Base-by-base conservation (phyloP, 1,140 invertebrate genomes). In the Drosophila sp. region DNA sequence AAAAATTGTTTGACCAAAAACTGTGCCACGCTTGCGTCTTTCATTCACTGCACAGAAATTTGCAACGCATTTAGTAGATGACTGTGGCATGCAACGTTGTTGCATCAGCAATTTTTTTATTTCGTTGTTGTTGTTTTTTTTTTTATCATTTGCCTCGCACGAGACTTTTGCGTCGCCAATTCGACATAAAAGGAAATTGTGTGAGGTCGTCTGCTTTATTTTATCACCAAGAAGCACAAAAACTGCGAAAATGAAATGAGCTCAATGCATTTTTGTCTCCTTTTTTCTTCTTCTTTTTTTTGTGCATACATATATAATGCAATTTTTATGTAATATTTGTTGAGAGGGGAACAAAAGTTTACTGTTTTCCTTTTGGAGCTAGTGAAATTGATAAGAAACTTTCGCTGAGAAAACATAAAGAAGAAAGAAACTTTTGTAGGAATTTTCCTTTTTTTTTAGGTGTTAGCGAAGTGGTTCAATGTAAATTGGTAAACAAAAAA, bases 201-300 rank as follows among this genome's bases (percentile, higher is more conserved):
- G 76, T 87, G 83, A 86, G 83, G 83, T 86, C 83, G 83, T 87
- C 79, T 86, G 83, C 72, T 60, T 72, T 72, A 76, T 76, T 78
- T 68, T 68, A 82, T 76, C 69, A 72, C 70, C 66, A 66, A 47
- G 64, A 67, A 75, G 70, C 77, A 58, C 66, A 60, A 82, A 81
- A 73, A 66, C 62, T 10, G 38, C 70, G 23, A 32, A 68, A 70
- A 44, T 60, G 47, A 65, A 63, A 47, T 41, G 60, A 62, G 50
- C 29, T 27, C 44, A 62, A 60, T 74, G 70, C 67, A 79, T 50
- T 50, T 50, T 50, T 10, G 44, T 50, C 23, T 50, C 44, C 44
- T 47, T 44, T 25, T 64, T 62, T 57, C 7, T 47, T 54, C 61
- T 60, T 62, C 66, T 66, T 47, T 40, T 73, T 40, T 54, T 66